Evolutionary conservation across 2,113 vertebrate genomes (phyloP).

Genomic region (Montifringilla adamsi): DNA sequence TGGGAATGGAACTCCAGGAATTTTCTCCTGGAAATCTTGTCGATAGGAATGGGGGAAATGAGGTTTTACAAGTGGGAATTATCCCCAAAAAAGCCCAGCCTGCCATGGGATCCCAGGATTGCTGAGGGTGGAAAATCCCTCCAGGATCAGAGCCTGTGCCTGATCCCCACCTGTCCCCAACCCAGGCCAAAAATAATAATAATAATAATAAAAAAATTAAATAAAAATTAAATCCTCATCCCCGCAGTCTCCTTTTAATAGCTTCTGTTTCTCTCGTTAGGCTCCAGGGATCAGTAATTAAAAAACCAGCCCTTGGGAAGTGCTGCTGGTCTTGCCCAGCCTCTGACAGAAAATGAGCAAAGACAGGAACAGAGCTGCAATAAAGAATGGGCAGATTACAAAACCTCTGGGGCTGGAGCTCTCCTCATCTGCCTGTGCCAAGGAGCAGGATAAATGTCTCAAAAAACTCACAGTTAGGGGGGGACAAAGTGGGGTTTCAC

Average conservation of each 20-base stretch:
- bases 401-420: not conserved
- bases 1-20: no score
- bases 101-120: no score
- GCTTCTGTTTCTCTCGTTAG: not conserved
- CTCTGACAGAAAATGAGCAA: not conserved
- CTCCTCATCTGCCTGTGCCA: not conserved
- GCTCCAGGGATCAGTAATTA: constrained; percentile 10
- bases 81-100: no score
- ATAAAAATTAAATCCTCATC: not conserved
- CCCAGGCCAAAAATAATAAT: no score
- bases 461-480: not conserved
- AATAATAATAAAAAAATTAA: no score
- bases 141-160: no score
- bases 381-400: not conserved
- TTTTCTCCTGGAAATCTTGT: no score
- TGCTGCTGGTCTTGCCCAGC: not conserved
- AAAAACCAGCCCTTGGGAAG: constrained; percentile 1
- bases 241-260: not conserved
- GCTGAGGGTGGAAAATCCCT: no score
- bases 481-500: not conserved
- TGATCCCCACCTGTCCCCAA: no score
- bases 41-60: no score
- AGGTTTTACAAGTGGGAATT: no score
- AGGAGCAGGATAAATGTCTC: not conserved
- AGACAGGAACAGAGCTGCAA: not conserved